phyloP scores from a whole-genome alignment of 1,140 invertebrate species.

The Drosophila willistoni region DNA sequence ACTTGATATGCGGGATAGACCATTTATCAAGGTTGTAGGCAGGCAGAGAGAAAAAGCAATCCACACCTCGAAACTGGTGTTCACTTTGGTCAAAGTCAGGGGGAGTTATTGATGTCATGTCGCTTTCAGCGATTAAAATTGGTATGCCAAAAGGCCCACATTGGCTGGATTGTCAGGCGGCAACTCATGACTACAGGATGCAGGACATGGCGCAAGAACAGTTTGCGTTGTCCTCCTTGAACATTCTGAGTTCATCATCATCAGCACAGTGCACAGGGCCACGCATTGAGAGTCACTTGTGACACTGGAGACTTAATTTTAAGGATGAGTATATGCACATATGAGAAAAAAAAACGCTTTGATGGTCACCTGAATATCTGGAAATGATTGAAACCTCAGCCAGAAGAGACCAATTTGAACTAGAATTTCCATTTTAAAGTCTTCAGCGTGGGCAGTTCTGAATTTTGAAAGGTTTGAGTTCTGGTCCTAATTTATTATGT shows the following conservation, averaged over 20 bases:
- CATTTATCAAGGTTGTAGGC: too few species aligned
- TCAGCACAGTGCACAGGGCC: background rate
- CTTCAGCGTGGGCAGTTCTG: too few species aligned
- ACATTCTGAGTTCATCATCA: background rate
- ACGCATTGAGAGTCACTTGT: background rate
- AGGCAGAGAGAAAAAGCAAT: too few species aligned
- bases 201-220: background rate
- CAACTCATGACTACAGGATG: background rate
- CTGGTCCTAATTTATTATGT: background rate
- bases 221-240: background rate
- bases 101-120: background rate
- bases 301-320: background rate
- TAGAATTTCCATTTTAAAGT: too few species aligned
- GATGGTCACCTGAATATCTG: too few species aligned
- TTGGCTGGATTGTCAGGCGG: background rate
- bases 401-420: too few species aligned
- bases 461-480: too few species aligned
- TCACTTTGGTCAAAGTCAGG: too few species aligned
- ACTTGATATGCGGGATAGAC: too few species aligned
- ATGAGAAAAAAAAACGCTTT: too few species aligned
- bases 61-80: too few species aligned
- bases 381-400: too few species aligned
- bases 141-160: background rate
- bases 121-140: conserved; percentile 6
- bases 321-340: background rate